phyloP scores from a whole-genome alignment of 2,797 vertebrate genomes.

The Sebastolobus alascanus region DNA sequence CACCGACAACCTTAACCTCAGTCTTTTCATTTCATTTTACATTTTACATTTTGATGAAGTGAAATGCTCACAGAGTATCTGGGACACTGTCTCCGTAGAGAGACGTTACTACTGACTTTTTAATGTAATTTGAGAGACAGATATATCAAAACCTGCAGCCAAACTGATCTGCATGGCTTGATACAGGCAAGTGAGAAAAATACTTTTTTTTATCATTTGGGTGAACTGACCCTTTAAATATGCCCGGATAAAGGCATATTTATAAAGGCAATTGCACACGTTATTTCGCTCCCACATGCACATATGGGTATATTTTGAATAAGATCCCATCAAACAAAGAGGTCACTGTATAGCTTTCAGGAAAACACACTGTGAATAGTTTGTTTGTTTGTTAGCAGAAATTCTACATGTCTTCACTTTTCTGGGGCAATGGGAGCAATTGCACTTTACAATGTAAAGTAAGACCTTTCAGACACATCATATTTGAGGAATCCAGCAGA shows the following conservation, averaged over 20 bases:
- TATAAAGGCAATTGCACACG: not conserved
- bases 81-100: not conserved
- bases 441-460: not conserved
- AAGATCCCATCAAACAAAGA: not conserved
- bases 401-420: not conserved
- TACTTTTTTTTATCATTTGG: not conserved
- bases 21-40: not conserved
- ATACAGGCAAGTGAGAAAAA: not conserved
- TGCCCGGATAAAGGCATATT: not conserved
- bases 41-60: slow-evolving; percentile 11
- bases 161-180: not conserved
- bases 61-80: not conserved
- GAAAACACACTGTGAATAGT: not conserved
- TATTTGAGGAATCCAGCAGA: slow-evolving; percentile 56
- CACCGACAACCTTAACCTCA: not conserved
- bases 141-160: not conserved
- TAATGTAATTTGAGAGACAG: not conserved
- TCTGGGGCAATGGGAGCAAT: not conserved
- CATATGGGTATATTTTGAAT: not conserved
- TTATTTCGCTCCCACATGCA: not conserved
- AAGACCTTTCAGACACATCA: not conserved
- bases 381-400: not conserved
- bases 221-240: not conserved
- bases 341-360: not conserved
- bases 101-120: not conserved